phyloP scores from a whole-genome alignment of 2,797 vertebrate genomes.

The Melanotaenia trifasciata region DNA sequence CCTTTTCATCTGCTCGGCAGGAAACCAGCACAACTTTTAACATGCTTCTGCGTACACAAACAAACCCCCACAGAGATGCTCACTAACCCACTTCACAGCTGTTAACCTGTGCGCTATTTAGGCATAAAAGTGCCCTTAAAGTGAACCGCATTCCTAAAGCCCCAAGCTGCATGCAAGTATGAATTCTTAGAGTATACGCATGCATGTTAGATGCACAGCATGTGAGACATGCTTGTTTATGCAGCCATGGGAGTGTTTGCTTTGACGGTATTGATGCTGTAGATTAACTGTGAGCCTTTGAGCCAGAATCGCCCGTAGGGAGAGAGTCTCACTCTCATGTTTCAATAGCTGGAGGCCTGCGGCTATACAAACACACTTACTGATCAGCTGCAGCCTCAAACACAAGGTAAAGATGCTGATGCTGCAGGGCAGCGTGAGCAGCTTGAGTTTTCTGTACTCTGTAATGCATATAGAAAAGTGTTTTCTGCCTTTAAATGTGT shows the following conservation, averaged over 20 bases:
- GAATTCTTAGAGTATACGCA: neutral
- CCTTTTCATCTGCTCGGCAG: slow-evolving; percentile 25
- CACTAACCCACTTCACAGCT: slow-evolving; percentile 48
- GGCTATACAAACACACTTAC: slow-evolving; percentile 35
- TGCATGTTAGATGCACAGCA: slow-evolving; percentile 3
- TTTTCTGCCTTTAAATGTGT: slow-evolving; percentile 3
- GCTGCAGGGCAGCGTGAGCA: neutral
- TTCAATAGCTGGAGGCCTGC: slow-evolving; percentile 42
- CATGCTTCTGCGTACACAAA: slow-evolving; percentile 42
- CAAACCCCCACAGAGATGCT: slow-evolving; percentile 41
- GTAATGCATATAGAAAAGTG: neutral
- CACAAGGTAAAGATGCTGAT: slow-evolving; percentile 19
- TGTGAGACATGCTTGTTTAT: slow-evolving; percentile 15
- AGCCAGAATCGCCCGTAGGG: slow-evolving; percentile 23
- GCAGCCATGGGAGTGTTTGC: slow-evolving; percentile 29
- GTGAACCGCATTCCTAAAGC: slow-evolving; percentile 35
- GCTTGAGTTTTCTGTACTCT: slow-evolving; percentile 8
- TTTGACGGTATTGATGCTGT: slow-evolving; percentile 47
- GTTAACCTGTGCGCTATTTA: slow-evolving; percentile 39
- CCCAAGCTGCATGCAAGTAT: neutral
- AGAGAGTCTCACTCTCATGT: slow-evolving; percentile 35
- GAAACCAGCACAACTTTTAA: slow-evolving; percentile 33
- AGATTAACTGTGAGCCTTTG: slow-evolving; percentile 51
- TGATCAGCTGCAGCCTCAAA: slow-evolving; percentile 31
- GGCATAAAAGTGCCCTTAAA: slow-evolving; percentile 33